Evolutionary conservation across 2,888 invertebrate genomes (phyloP).

Genomic region (Neoitamus cyanurus): DNA sequence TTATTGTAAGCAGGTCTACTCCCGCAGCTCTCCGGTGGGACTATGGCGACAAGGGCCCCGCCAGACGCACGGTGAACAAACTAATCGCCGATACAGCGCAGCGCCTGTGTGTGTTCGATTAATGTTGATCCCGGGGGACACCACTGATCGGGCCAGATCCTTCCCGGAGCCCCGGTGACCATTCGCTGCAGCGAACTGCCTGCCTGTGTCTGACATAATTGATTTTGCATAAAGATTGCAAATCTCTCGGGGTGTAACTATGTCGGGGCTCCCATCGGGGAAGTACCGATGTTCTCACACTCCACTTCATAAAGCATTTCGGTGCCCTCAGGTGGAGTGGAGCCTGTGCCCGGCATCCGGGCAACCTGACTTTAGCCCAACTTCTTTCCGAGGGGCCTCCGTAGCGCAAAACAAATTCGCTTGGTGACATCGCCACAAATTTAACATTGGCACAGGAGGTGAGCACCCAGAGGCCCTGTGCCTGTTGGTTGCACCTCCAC

Average conservation of each 20-base stretch:
- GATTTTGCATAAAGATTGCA: constrained; percentile 52
- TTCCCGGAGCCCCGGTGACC: not conserved
- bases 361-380: not conserved
- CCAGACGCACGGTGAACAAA: not conserved
- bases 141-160: not conserved
- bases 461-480: not conserved
- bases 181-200: not conserved
- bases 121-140: constrained; percentile 27
- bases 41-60: not conserved
- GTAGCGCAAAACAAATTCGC: constrained; percentile 7
- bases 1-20: constrained; percentile 30
- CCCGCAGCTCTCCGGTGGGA: constrained; percentile 11
- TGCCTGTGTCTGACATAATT: constrained; percentile 50
- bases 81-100: not conserved
- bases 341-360: not conserved
- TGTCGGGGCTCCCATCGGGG: constrained; percentile 17
- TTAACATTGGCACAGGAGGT: constrained; percentile 44
- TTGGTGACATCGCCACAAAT: constrained; percentile 48
- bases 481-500: not conserved
- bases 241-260: constrained; percentile 19
- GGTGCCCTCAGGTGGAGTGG: not conserved
- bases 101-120: not conserved
- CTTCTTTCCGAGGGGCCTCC: not conserved
- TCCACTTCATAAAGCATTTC: constrained; percentile 21
- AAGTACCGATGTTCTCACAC: constrained; percentile 49